Evolutionary conservation across 2,113 vertebrate genomes (phyloP).

Genomic region (Prunella himalayana): DNA sequence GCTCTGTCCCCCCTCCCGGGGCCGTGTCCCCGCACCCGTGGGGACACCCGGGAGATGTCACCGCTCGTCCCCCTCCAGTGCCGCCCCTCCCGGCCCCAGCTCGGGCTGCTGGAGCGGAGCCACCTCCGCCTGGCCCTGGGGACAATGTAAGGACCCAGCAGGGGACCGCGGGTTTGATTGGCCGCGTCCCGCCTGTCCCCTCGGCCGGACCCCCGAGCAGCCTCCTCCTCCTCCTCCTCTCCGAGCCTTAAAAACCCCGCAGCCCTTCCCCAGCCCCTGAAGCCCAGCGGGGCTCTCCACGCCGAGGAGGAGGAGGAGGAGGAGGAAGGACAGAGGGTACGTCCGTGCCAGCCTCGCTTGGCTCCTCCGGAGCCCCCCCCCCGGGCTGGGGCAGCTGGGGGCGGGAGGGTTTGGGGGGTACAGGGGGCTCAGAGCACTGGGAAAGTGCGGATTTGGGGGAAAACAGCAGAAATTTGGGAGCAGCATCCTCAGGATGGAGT

Average conservation of each 20-base stretch:
- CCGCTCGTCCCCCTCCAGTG: rapidly evolving
- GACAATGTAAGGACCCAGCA: neutral
- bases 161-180: neutral
- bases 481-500: neutral
- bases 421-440: neutral
- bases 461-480: neutral
- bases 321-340: neutral
- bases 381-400: neutral
- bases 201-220: neutral
- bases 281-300: neutral
- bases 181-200: neutral
- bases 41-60: neutral
- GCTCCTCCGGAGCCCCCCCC: neutral
- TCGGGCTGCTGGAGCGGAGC: neutral
- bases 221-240: neutral
- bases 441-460: neutral
- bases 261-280: neutral
- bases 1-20: neutral
- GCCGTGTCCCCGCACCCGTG: neutral
- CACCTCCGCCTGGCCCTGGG: neutral
- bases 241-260: too few relatives aligned
- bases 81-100: neutral
- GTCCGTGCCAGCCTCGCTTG: neutral
- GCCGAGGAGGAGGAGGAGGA: neutral
- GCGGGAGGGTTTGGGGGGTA: neutral